A percentile compares a stretch with the other conserved stretches of the same genome.
Conservation (phyloP, 2,113 vertebrate species). For the Ctenomys sociabilis region DNA sequence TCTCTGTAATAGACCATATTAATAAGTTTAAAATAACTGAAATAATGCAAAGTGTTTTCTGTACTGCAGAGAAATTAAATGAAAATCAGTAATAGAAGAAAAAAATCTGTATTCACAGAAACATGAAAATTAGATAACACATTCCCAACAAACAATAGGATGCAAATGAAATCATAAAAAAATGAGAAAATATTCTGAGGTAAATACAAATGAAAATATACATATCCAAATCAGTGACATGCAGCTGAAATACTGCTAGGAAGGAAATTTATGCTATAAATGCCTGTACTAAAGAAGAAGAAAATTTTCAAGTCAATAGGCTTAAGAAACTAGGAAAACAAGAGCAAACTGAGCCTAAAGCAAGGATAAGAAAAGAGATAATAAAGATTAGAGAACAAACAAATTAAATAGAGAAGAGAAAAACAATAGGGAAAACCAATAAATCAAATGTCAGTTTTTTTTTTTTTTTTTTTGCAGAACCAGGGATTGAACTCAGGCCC, state of each 20-base stretch:
- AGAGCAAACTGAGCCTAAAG: not conserved
- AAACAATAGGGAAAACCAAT: not conserved
- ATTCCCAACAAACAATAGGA: not conserved
- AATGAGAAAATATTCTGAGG: constrained; percentile 46
- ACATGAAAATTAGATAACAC: constrained; percentile 12
- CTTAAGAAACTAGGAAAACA: not conserved
- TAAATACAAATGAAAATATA: not conserved
- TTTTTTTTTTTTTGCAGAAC: constrained; percentile 27
- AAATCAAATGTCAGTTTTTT: not conserved
- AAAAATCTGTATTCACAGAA: constrained; percentile 48
- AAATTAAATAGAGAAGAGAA: constrained; percentile 11
- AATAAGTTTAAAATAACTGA: not conserved
- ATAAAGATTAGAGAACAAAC: not conserved
- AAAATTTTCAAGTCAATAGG: not conserved
- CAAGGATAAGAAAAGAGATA: constrained; percentile 5
- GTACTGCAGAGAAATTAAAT: not conserved
- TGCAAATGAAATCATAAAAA: constrained; percentile 7
- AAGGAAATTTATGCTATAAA: not conserved
- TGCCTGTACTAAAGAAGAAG: not conserved
- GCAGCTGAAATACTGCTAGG: not conserved
- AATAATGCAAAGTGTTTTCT: constrained; percentile 20
- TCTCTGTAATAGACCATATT: not conserved
- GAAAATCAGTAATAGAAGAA: constrained; percentile 22
- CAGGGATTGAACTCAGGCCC: no score
- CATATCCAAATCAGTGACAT: not conserved